phyloP scores from a whole-genome alignment of 2,797 vertebrate species.

The Merluccius polli region DNA sequence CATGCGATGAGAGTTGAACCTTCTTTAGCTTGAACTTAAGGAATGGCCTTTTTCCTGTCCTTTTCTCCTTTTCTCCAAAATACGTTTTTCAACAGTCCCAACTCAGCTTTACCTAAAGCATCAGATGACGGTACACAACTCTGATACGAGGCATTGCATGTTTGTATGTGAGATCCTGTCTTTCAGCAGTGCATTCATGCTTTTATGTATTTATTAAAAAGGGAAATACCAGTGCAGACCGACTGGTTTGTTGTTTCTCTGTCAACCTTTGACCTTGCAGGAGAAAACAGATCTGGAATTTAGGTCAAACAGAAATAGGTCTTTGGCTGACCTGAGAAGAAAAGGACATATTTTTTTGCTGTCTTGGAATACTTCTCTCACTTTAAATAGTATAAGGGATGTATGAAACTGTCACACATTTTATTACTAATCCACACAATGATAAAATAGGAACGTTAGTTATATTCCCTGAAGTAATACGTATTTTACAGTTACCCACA shows the following conservation, averaged over 20 bases:
- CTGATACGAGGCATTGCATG: neutral
- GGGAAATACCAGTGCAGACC: neutral
- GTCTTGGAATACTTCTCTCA: neutral
- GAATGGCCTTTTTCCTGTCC: neutral
- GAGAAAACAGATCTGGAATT: neutral
- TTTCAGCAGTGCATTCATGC: neutral
- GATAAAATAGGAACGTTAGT: neutral
- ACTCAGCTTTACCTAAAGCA: neutral
- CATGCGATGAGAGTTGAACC: neutral
- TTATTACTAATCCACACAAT: neutral
- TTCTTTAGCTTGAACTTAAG: neutral
- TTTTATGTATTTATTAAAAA: conserved; percentile 1
- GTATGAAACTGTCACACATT: neutral
- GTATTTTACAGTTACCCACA: neutral
- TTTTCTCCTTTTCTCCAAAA: neutral
- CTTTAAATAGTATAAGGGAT: neutral
- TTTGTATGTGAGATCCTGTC: neutral
- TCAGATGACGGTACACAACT: neutral
- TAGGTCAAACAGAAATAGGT: neutral
- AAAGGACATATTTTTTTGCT: neutral
- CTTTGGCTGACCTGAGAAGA: neutral
- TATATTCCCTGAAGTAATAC: neutral
- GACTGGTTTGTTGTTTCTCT: neutral
- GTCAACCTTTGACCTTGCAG: neutral
- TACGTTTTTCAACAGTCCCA: neutral